phyloP scores from a whole-genome alignment of 2,888 invertebrate genomes.

The Coenonympha glycerion region DNA sequence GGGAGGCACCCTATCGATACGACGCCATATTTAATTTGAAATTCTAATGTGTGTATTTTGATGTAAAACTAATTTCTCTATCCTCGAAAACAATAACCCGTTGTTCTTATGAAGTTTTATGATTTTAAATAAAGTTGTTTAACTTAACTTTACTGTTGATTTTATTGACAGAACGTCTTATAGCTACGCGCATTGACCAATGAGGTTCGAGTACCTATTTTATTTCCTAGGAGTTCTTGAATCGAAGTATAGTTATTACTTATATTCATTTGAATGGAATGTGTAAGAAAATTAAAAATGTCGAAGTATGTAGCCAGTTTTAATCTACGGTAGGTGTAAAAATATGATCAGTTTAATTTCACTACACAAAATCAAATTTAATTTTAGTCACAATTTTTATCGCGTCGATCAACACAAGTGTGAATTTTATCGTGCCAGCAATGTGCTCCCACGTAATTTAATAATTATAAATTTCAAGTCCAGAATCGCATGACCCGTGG shows the following conservation, averaged over 20 bases:
- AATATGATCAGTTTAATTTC: background rate
- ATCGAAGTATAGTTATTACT: too few species aligned
- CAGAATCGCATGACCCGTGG: constrained; percentile 25
- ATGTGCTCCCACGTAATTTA: constrained; percentile 53
- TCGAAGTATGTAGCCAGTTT: too few species aligned
- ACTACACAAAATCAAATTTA: constrained; percentile 16
- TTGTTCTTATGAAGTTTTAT: constrained; percentile 28
- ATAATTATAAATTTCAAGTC: constrained; percentile 38
- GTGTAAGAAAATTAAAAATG: too few species aligned
- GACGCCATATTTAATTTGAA: constrained; percentile 62
- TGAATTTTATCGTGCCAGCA: constrained; percentile 36
- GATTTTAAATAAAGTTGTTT: constrained; percentile 6
- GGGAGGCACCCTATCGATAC: constrained; percentile 57
- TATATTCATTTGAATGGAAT: too few species aligned
- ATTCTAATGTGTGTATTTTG: constrained; percentile 51
- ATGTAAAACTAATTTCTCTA: constrained; percentile 32
- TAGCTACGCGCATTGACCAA: too few species aligned
- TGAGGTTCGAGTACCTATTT: too few species aligned
- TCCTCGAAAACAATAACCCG: constrained; percentile 31
- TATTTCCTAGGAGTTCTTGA: too few species aligned
- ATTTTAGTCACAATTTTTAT: constrained; percentile 32
- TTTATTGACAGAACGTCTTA: too few species aligned
- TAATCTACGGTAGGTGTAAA: too few species aligned
- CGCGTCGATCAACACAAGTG: constrained; percentile 39
- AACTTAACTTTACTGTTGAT: too few species aligned